A percentile compares a stretch with the other conserved stretches of the same genome.
Conservation (phyloP, 2,888 invertebrate genomes). For the Ophion obscuratus region DNA sequence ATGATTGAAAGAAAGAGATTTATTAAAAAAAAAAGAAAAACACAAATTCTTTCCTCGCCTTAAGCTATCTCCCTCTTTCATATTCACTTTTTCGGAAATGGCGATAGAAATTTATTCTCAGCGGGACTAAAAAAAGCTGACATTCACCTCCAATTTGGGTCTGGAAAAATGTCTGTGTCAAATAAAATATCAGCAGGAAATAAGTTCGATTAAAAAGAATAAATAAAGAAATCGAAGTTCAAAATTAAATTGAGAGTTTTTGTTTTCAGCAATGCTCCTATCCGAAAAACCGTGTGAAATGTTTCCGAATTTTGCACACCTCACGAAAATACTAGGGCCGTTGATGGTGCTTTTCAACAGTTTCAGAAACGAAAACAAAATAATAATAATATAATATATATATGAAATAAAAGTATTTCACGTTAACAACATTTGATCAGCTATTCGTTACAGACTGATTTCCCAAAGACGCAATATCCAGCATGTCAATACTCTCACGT, state of each 20-base stretch:
- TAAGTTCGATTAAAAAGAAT: no score
- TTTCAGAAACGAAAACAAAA: not conserved
- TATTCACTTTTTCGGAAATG: no score
- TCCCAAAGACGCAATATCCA: not conserved
- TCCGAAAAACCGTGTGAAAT: not conserved
- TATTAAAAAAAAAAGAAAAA: no score
- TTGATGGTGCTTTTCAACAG: not conserved
- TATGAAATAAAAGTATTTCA: not conserved
- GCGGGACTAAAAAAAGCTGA: no score
- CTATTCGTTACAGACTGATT: not conserved
- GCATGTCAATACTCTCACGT: not conserved
- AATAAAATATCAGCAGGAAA: no score
- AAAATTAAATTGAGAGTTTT: not conserved
- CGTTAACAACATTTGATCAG: not conserved
- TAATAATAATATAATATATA: not conserved
- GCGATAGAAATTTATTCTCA: no score
- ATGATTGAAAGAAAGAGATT: no score
- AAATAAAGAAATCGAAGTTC: no score
- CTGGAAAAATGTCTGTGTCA: no score
- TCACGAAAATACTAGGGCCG: not conserved
- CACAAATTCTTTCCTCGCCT: no score
- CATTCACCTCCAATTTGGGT: no score
- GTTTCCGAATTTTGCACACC: not conserved
- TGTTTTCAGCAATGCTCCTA: not conserved
- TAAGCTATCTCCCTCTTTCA: no score